Conservation (phyloP, 2,797 vertebrate species). For the Miichthys miiuy region DNA sequence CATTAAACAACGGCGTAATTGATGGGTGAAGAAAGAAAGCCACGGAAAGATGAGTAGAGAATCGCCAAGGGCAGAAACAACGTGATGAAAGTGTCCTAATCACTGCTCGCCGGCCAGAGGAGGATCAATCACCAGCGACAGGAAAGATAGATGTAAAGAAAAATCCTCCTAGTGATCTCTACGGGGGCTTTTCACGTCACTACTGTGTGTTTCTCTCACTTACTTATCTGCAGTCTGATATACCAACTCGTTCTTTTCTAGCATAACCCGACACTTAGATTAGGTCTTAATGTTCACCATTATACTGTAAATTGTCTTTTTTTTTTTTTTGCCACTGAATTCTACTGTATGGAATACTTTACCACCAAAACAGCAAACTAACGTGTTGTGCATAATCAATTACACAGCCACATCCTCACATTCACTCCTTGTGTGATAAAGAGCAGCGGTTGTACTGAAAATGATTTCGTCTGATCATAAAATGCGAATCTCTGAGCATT, state of each 20-base stretch:
- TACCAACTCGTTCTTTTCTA: background rate
- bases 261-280: background rate
- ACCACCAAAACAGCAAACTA: constrained; percentile 10
- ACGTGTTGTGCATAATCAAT: constrained; percentile 8
- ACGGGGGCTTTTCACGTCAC: constrained; percentile 41
- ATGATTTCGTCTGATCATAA: constrained; percentile 35
- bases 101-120: constrained; percentile 45
- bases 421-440: constrained; percentile 2
- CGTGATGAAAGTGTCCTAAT: constrained; percentile 69
- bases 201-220: constrained; percentile 30
- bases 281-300: background rate
- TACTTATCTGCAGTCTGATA: constrained; percentile 24
- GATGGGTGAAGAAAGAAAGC: constrained; percentile 54
- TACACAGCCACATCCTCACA: constrained; percentile 9
- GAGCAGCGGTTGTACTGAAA: constrained; percentile 29
- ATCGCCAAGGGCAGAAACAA: constrained; percentile 66
- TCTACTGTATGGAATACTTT: background rate
- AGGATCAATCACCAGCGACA: constrained; percentile 65
- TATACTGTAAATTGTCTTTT: too few species aligned
- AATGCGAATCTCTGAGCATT: constrained; percentile 26
- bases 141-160: constrained; percentile 48
- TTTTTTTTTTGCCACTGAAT: background rate
- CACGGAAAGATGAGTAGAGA: constrained; percentile 33
- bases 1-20: constrained; percentile 67
- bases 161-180: constrained; percentile 42